Conservation (phyloP, 2,113 vertebrate species). For the Notiomystis cincta region DNA sequence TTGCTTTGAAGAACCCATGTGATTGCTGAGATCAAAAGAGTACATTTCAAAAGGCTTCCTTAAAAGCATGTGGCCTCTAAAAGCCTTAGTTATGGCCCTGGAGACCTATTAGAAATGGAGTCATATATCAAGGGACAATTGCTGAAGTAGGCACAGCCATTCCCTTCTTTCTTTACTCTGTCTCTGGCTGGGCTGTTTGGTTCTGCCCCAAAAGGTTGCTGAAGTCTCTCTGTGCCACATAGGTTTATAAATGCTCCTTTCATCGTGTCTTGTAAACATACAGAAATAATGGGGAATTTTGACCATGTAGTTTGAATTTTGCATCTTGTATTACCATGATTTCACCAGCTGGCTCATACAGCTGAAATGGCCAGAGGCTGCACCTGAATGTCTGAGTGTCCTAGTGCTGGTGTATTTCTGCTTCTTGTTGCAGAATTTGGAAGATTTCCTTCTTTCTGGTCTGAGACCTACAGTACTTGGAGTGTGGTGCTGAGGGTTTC, state of each 20-base stretch:
- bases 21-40: neutral
- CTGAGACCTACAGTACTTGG: neutral
- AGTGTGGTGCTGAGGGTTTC: neutral
- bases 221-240: neutral
- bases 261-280: fast-evolving
- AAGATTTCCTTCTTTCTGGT: neutral
- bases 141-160: neutral
- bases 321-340: fast-evolving
- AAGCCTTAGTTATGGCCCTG: neutral
- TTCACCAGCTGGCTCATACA: neutral
- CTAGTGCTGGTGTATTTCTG: neutral
- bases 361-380: neutral
- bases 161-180: neutral
- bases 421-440: neutral
- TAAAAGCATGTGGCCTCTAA: neutral
- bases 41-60: neutral
- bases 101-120: neutral
- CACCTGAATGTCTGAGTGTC: neutral
- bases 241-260: neutral
- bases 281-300: neutral
- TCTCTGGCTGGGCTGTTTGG: neutral
- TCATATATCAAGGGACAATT: neutral
- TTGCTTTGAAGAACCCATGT: neutral
- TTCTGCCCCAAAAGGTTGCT: neutral
- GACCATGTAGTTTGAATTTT: neutral